Evolutionary conservation across 2,888 invertebrate species (phyloP).

Genomic region (Smittia aterrima): DNA sequence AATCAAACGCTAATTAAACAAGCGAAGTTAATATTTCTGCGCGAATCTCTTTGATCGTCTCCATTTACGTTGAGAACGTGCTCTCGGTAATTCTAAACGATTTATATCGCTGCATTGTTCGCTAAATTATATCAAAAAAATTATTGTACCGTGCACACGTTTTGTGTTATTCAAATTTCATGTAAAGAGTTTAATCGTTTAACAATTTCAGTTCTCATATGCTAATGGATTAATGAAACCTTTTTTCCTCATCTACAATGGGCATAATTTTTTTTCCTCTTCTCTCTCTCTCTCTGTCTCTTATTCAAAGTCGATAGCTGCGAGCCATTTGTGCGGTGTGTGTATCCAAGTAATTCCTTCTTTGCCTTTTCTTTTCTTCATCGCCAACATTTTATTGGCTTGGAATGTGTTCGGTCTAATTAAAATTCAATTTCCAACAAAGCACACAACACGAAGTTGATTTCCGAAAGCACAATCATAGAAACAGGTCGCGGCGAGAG

Average conservation of each 20-base stretch:
- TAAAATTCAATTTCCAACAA: constrained; percentile 39
- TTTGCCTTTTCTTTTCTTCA: background rate
- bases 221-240: constrained; percentile 41
- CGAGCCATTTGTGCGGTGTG: background rate
- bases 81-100: constrained; percentile 37
- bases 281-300: background rate
- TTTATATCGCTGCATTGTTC: constrained; percentile 37
- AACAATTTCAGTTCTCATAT: constrained; percentile 35
- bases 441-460: background rate
- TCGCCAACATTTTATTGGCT: background rate
- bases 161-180: constrained; percentile 35
- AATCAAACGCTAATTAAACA: too few relatives aligned
- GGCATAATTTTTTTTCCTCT: background rate
- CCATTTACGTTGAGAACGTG: constrained; percentile 23
- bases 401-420: constrained; percentile 28
- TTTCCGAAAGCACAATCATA: background rate
- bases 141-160: constrained; percentile 41
- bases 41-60: too few relatives aligned
- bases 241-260: constrained; percentile 18
- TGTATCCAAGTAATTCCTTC: background rate
- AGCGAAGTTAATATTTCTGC: too few relatives aligned
- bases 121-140: constrained; percentile 33
- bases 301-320: too few relatives aligned
- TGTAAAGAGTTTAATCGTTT: constrained; percentile 39
- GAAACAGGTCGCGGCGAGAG: background rate